A percentile compares a stretch with the other conserved stretches of the same genome.
These are phyloP conservation scores for Crypturellus undulatus DNA, from an alignment of 2,113 vertebrate genomes.

Conservation along the genomic window DNA sequence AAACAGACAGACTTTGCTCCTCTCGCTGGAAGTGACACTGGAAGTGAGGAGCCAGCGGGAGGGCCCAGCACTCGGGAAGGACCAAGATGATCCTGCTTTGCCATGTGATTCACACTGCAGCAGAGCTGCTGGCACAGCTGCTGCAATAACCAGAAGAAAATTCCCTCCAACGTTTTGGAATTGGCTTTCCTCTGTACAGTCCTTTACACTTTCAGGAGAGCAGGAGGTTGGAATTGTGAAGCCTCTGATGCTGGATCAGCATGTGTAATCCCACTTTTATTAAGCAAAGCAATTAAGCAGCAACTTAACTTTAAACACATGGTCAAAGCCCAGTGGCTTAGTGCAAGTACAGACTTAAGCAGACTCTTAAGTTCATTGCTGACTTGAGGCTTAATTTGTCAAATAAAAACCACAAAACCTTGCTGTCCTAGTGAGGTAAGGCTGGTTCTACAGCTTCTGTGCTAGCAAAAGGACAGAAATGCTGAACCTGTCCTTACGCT, in stretches of 20 bases:
- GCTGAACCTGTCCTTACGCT: too few species aligned
- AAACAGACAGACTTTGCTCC: background rate
- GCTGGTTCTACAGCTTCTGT: background rate
- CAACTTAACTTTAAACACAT: background rate
- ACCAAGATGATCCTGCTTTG: background rate
- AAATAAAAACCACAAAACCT: background rate
- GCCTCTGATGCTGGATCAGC: slow-evolving; percentile 21
- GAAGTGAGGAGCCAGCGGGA: slow-evolving; percentile 2
- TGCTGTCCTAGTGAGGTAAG: background rate
- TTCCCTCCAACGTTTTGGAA: background rate
- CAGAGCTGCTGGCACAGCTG: slow-evolving; percentile 60
- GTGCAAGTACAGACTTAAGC: background rate
- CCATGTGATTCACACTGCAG: slow-evolving; percentile 64
- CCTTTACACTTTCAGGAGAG: background rate
- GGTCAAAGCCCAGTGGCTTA: slow-evolving; percentile 1
- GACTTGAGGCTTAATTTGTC: slow-evolving; percentile 10
- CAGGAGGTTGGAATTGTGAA: background rate
- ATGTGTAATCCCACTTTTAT: slow-evolving; percentile 2
- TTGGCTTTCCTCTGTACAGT: background rate
- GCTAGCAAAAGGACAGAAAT: background rate
- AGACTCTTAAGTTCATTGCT: slow-evolving; percentile 6
- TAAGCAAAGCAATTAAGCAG: slow-evolving; percentile 44
- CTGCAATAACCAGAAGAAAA: slow-evolving; percentile 42
- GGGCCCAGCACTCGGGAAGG: background rate
- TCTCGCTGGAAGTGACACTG: background rate